Base-by-base conservation (phyloP, 92 coral and sea anemone genomes). In the Anthopleura xanthogrammica region DNA sequence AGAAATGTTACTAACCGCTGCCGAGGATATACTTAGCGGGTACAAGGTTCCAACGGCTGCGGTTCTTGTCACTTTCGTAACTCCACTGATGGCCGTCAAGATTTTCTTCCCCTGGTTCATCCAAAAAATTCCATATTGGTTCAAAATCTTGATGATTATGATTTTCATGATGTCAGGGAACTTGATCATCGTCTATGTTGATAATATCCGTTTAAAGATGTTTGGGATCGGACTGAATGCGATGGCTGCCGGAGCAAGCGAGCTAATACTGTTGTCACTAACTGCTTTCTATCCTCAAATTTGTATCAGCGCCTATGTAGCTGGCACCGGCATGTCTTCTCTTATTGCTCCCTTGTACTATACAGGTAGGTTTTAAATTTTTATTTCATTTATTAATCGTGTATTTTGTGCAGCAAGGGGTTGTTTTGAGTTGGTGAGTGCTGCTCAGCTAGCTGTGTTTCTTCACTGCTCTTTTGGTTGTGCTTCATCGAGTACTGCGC, bases 311-410 rank as follows among this genome's bases (percentile, higher is more conserved):
- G 80, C 98, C 1, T 93, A 85, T 66, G 92, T 93, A 7, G 98
- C 98, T 14, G 98, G 98, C 4, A 93, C 98, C 4, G 98, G 98
- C 0, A 83, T 92, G 85, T 95, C 98, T 6, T 89, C 95, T 23
- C 90, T 93, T 1, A 39, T 93, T 19, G 88, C 98, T 3, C 98
- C 98, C 17, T 86, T 93, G 2, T 93, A 93, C 78, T 93, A 91
- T 58, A 92, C 98, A 80, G 95, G 96, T 92, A 90, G 68, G 77
- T 3, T 29, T 29, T 6, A 4, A 23, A 12, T 20, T 12, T 29
- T 11, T 68, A 68, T 68, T 36, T 23, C 13, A 29, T 10, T 11
- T 16, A n/a, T 19, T 19, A 62, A 62, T 20, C 6, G 9, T 19
- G 70, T 62, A 62, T 20, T 62, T n/a, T 23, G 74, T 29, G 42